Conservation (phyloP, 2,888 invertebrate species). For the Pachliopta kotzebuea region DNA sequence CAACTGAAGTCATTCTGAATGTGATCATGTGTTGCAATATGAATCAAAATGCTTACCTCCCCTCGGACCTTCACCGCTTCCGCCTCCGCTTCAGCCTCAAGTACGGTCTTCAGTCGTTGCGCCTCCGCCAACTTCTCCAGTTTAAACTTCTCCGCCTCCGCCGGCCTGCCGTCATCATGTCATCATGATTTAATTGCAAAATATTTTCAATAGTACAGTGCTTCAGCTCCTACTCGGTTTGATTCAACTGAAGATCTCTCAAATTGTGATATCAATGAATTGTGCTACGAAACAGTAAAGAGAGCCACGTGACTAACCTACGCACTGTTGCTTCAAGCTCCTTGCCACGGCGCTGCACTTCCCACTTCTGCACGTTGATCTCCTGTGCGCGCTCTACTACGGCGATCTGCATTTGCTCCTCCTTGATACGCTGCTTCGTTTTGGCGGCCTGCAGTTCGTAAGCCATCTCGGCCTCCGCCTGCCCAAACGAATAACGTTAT, state of each 20-base stretch:
- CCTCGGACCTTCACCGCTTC: conserved; percentile 92
- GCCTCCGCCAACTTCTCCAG: conserved; percentile 97
- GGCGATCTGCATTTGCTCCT: conserved; percentile 98
- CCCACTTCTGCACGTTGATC: conserved; percentile 97
- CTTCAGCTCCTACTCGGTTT: too few relatives aligned
- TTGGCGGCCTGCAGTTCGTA: conserved; percentile 96
- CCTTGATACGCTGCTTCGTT: conserved; percentile 96
- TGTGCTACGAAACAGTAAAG: too few relatives aligned
- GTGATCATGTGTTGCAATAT: not conserved
- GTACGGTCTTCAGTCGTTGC: conserved; percentile 90
- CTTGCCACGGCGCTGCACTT: conserved; percentile 93
- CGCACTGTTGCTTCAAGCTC: conserved; percentile 96
- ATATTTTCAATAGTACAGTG: too few relatives aligned
- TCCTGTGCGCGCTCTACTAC: conserved; percentile 95
- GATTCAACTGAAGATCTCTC: too few relatives aligned
- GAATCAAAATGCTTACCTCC: conserved; percentile 65
- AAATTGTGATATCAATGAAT: too few relatives aligned
- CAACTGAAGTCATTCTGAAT: too few relatives aligned
- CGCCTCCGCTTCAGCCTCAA: conserved; percentile 97
- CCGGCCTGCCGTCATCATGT: conserved; percentile 82
- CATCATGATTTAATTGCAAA: too few relatives aligned
- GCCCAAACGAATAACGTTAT: conserved; percentile 13
- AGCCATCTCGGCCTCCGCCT: conserved; percentile 96
- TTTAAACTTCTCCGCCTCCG: conserved; percentile 95
- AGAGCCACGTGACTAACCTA: conserved; percentile 54